These are phyloP conservation scores for Darwinula stevensoni DNA, from an alignment of 2,888 invertebrate species.

Conservation along the genomic window DNA sequence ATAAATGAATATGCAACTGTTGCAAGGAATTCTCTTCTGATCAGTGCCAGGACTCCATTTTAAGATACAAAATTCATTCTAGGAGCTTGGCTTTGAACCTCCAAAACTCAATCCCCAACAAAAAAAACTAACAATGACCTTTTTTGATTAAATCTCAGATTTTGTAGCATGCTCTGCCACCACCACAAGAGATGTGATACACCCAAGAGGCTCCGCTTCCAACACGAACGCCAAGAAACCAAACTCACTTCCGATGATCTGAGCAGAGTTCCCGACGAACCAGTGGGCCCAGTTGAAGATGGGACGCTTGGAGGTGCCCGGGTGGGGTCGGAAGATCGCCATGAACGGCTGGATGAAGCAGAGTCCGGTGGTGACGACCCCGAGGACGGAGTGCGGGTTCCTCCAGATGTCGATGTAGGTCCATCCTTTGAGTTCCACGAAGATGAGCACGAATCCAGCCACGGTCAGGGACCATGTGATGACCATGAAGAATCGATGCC, in stretches of 20 bases:
- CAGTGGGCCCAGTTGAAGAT: conserved; percentile 80
- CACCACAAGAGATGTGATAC: no score
- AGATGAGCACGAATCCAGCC: conserved; percentile 45
- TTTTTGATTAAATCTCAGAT: no score
- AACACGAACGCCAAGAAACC: no score
- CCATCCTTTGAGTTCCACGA: conserved; percentile 37
- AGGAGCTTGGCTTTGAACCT: no score
- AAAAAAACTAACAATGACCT: no score
- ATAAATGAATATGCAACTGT: no score
- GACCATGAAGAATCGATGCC: conserved; percentile 60
- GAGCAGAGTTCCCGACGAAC: conserved; percentile 57
- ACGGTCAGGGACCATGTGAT: conserved; percentile 46
- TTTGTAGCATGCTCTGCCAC: no score
- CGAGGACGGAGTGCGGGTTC: conserved; percentile 18
- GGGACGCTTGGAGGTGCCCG: conserved; percentile 41
- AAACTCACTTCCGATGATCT: conserved; percentile 51
- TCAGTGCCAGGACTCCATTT: no score
- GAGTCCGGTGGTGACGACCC: conserved; percentile 18
- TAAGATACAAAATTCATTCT: no score
- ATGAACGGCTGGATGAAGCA: conserved; percentile 64
- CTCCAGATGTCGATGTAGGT: conserved; percentile 12
- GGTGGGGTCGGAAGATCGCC: conserved; percentile 58
- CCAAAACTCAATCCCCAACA: no score
- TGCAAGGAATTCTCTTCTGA: no score
- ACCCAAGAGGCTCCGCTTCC: no score